A percentile compares a stretch with the other conserved stretches of the same genome.
Conservation (phyloP, 1,140 invertebrate genomes). For the Rhopalosiphum padi region DNA sequence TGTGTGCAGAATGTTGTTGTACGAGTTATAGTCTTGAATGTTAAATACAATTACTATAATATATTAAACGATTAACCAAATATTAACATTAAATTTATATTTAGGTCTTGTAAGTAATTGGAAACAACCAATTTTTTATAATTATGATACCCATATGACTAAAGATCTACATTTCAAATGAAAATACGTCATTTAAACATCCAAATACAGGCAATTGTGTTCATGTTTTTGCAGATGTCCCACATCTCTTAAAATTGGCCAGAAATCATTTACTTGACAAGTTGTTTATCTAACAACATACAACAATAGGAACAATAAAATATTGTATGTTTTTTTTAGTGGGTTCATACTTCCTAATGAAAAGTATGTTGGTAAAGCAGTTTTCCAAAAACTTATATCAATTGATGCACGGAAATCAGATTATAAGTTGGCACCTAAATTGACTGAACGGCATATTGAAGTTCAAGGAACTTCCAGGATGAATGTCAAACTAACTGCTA, state of each 20-base stretch:
- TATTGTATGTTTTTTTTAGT: neutral
- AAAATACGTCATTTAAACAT: neutral
- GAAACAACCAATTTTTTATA: no score
- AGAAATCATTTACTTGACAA: neutral
- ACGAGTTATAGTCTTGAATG: neutral
- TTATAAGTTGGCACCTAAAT: no score
- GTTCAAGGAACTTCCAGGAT: no score
- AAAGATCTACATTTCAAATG: neutral
- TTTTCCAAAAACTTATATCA: neutral
- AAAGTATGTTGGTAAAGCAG: neutral
- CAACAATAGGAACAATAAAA: no score
- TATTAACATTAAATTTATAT: neutral
- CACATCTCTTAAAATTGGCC: neutral
- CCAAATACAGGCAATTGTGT: neutral
- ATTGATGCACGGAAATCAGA: neutral
- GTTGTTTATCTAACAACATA: no score
- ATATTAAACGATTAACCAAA: neutral
- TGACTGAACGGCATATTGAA: neutral
- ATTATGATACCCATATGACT: no score
- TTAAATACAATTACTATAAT: no score
- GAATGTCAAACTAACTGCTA: no score
- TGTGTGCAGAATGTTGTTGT: neutral
- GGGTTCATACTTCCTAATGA: neutral
- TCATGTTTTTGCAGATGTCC: neutral
- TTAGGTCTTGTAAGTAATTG: neutral